Evolutionary conservation across 2,113 vertebrate species (phyloP).

Genomic region (Myrmecobius fasciatus): DNA sequence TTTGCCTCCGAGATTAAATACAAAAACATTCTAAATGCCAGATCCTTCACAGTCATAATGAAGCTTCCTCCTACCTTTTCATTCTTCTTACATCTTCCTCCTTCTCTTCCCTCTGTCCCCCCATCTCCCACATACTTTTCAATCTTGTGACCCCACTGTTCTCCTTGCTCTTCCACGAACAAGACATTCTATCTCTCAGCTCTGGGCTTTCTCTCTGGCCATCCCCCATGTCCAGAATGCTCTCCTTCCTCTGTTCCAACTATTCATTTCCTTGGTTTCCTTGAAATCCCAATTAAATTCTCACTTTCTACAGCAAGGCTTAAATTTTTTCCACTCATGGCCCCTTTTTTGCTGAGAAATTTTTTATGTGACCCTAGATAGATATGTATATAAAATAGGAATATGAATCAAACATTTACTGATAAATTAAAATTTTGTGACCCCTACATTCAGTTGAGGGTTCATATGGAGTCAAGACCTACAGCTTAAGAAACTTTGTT

Average conservation of each 20-base stretch:
- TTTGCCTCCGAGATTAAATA: not conserved
- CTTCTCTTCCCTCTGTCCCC: not conserved
- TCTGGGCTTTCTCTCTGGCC: not conserved
- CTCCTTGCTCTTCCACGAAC: not conserved
- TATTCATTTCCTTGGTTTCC: not conserved
- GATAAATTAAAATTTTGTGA: no score
- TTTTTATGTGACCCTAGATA: no score
- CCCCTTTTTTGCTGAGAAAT: no score
- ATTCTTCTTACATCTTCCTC: not conserved
- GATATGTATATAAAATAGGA: no score
- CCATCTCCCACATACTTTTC: not conserved
- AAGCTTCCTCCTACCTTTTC: not conserved
- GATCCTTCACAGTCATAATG: not conserved
- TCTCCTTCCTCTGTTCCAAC: not conserved
- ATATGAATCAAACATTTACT: no score
- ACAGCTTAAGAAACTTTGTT: not conserved
- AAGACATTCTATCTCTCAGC: not conserved
- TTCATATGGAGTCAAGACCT: no score
- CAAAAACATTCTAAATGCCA: not conserved
- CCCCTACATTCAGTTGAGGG: no score
- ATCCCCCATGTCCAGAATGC: not conserved
- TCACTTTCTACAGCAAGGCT: not conserved
- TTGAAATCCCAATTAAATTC: not conserved
- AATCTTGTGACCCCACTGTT: not conserved
- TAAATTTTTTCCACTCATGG: no score